Evolutionary conservation across 2,888 invertebrate genomes (phyloP), one percentile per base, ranked within the genome.

Genomic region (Acanthosoma haemorrhoidale): DNA sequence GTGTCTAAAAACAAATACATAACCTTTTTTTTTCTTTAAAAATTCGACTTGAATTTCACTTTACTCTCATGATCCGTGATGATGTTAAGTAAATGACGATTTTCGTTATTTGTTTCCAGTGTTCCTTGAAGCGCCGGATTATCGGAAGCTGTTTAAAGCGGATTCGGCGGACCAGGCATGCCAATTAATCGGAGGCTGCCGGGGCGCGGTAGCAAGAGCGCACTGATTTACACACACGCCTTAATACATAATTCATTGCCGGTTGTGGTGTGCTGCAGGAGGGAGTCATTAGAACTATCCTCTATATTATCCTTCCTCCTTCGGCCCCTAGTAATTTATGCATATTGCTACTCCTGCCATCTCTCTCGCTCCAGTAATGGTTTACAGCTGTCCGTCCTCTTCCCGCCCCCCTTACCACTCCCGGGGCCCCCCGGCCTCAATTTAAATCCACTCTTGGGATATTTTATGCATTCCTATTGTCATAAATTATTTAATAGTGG

Each of bases 331-430:
- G 57, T 72, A 73, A 73, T 73, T 64, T 73, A 73, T 73, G 73
- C 73, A 73, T 72, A 71, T 71, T 72, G 73, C 72, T 73, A 73
- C 73, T 72, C 59, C 15, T 16, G 31, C 16, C 59, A 32, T 59
- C 59, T 61, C 36, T 71, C 59, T 59, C 59, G 1, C 32, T 16
- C 32, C 32, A 2, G n/a, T 58, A 43, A 63, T 57, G 25, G 39
- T 18, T 39, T 9, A 13, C 39, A 11, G 59, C 39, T 21, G 15
- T 25, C 59, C 41, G 43, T 32, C 51, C 29, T 25, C 1, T 25
- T 51, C 25, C 25, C 43, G 5, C 43, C 13, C 43, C 51, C 29
- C 51, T 1, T 25, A 25, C 25, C 25, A 18, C 4, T 21, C 13
- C 43, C 9, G 9, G 9, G 2, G 4, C 4, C 18, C 1, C 11